These are phyloP conservation scores for Pogoniulus pusillus DNA, from an alignment of 2,797 vertebrate genomes.

Conservation along the genomic window DNA sequence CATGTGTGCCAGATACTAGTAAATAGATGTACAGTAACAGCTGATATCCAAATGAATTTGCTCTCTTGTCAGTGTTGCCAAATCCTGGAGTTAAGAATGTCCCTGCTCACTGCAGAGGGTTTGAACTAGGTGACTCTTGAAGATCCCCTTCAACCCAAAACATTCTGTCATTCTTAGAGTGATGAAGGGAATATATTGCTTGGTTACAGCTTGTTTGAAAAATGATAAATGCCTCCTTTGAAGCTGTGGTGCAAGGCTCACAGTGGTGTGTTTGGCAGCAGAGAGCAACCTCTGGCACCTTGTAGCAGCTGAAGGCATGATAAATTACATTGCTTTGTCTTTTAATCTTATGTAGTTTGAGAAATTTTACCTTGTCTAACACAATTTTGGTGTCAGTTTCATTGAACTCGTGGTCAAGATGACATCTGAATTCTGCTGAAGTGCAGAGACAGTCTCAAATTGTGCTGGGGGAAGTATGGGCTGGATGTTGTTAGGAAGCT, in stretches of 20 bases:
- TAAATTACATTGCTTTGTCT: neutral
- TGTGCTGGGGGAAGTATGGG: too few relatives aligned
- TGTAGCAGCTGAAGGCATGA: neutral
- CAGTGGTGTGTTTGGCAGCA: neutral
- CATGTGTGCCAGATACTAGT: neutral
- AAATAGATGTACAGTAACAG: neutral
- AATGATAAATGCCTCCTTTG: neutral
- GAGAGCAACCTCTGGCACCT: neutral
- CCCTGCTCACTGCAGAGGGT: too few relatives aligned
- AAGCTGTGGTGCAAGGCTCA: neutral
- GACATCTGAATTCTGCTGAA: neutral
- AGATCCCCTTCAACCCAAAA: too few relatives aligned
- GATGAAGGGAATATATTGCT: neutral
- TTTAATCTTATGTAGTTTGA: neutral
- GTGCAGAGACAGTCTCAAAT: too few relatives aligned
- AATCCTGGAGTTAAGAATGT: too few relatives aligned
- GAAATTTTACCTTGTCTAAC: neutral
- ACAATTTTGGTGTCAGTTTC: neutral
- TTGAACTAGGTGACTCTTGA: too few relatives aligned
- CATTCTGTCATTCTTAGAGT: neutral
- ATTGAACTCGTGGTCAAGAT: accelerated
- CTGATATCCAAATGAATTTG: neutral
- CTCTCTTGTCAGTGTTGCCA: neutral
- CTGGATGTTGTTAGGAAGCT: too few relatives aligned
- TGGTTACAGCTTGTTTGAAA: neutral